Evolutionary conservation across 1,140 invertebrate species (phyloP).

Genomic region (Heliconius congener): DNA sequence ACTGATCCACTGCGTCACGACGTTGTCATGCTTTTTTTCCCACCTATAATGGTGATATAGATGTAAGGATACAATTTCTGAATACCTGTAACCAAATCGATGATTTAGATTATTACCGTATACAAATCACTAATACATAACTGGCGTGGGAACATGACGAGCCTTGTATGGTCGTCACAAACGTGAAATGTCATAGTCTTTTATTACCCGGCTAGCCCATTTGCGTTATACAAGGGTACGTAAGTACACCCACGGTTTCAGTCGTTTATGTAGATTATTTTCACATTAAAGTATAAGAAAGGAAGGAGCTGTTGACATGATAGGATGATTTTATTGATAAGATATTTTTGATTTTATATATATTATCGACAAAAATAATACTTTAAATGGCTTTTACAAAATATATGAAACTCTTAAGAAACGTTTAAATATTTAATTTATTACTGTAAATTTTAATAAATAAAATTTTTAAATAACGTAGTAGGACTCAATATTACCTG

Average conservation of each 20-base stretch:
- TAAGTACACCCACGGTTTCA: constrained; percentile 21
- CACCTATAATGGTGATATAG: not conserved
- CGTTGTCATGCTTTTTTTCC: not conserved
- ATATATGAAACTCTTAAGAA: too few relatives aligned
- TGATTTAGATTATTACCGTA: constrained; percentile 3
- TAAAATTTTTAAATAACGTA: too few relatives aligned
- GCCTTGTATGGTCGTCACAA: constrained; percentile 24
- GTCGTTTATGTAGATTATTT: not conserved
- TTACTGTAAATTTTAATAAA: too few relatives aligned
- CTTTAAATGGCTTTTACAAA: too few relatives aligned
- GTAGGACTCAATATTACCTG: too few relatives aligned
- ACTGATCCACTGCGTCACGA: not conserved
- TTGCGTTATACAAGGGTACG: constrained; percentile 12
- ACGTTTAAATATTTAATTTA: too few relatives aligned
- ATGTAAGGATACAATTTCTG: not conserved
- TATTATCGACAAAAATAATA: too few relatives aligned
- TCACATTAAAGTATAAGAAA: not conserved
- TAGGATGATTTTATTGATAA: not conserved
- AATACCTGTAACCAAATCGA: not conserved
- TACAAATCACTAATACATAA: constrained; percentile 1
- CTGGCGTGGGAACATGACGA: constrained; percentile 24
- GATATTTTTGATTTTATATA: too few relatives aligned
- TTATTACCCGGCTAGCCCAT: constrained; percentile 31
- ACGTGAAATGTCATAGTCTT: constrained; percentile 32
- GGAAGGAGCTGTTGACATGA: not conserved